phyloP scores from a whole-genome alignment of 1,140 invertebrate genomes.

The Lethrus apterus region DNA sequence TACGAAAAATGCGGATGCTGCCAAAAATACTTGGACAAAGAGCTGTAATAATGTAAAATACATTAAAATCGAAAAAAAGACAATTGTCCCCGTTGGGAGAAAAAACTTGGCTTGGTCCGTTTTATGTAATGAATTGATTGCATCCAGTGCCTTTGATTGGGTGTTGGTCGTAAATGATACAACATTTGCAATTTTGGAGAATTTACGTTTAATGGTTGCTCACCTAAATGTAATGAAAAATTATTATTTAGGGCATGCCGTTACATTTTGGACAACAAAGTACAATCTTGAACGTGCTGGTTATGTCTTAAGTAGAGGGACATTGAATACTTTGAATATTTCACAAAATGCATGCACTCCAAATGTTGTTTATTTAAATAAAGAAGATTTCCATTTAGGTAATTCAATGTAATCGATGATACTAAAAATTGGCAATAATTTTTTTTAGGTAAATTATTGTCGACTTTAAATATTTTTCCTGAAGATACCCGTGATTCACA shows the following conservation, averaged over 20 bases:
- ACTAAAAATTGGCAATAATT: not conserved
- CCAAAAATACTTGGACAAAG: slow-evolving; percentile 29
- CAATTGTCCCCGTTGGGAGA: slow-evolving; percentile 22
- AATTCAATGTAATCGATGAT: not conserved
- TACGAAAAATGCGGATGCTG: slow-evolving; percentile 24
- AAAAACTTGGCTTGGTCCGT: slow-evolving; percentile 27
- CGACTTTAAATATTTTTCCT: slow-evolving; percentile 28
- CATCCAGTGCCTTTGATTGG: slow-evolving; percentile 24
- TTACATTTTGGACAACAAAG: slow-evolving; percentile 12
- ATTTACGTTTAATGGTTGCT: slow-evolving; percentile 29
- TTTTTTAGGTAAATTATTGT: slow-evolving; percentile 28
- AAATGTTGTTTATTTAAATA: slow-evolving; percentile 26
- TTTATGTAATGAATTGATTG: slow-evolving; percentile 21
- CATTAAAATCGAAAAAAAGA: slow-evolving; percentile 21
- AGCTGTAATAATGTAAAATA: slow-evolving; percentile 26
- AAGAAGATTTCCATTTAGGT: slow-evolving; percentile 33
- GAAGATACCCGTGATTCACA: slow-evolving; percentile 27
- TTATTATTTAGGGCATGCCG: slow-evolving; percentile 34
- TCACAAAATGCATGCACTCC: slow-evolving; percentile 15
- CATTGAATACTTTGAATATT: slow-evolving; percentile 20
- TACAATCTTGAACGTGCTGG: slow-evolving; percentile 26
- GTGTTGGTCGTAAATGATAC: slow-evolving; percentile 29
- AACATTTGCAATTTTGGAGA: slow-evolving; percentile 32
- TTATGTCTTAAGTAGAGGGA: slow-evolving; percentile 29
- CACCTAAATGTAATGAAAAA: slow-evolving; percentile 21